Evolutionary conservation across 2,888 invertebrate species (phyloP).

Genomic region (Caradrina clavipalpis): DNA sequence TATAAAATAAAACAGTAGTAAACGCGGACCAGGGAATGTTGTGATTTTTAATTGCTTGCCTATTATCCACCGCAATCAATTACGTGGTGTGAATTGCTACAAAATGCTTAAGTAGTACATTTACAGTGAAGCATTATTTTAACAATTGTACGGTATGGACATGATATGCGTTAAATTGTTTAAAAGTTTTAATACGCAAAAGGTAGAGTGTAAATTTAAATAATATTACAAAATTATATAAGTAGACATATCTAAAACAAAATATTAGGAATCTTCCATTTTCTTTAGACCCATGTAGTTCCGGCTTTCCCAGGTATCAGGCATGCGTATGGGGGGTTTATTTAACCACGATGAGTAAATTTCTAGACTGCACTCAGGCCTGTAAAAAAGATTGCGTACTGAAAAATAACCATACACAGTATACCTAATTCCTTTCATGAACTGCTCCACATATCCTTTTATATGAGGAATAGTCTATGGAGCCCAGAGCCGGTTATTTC

Average conservation of each 20-base stretch:
- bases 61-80: slow-evolving; percentile 53
- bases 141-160: neutral
- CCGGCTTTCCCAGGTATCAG: slow-evolving; percentile 81
- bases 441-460: slow-evolving; percentile 55
- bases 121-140: slow-evolving; percentile 17
- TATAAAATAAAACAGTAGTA: slow-evolving; percentile 33
- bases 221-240: too few species aligned
- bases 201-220: too few species aligned
- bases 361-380: slow-evolving; percentile 85
- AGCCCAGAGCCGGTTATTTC: slow-evolving; percentile 30
- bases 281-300: slow-evolving; percentile 66
- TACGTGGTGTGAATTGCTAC: slow-evolving; percentile 54
- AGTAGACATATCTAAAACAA: too few species aligned
- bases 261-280: neutral
- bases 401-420: slow-evolving; percentile 3
- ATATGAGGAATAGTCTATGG: slow-evolving; percentile 29
- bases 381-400: slow-evolving; percentile 61
- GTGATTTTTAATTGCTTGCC: slow-evolving; percentile 63
- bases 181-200: neutral
- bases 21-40: slow-evolving; percentile 43
- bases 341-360: slow-evolving; percentile 82
- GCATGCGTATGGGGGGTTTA: slow-evolving; percentile 74
- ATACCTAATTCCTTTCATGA: slow-evolving; percentile 41
- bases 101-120: slow-evolving; percentile 32
- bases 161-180: neutral